Conservation (phyloP, 2,797 vertebrate genomes). For the Schizopygopsis malacanthus region DNA sequence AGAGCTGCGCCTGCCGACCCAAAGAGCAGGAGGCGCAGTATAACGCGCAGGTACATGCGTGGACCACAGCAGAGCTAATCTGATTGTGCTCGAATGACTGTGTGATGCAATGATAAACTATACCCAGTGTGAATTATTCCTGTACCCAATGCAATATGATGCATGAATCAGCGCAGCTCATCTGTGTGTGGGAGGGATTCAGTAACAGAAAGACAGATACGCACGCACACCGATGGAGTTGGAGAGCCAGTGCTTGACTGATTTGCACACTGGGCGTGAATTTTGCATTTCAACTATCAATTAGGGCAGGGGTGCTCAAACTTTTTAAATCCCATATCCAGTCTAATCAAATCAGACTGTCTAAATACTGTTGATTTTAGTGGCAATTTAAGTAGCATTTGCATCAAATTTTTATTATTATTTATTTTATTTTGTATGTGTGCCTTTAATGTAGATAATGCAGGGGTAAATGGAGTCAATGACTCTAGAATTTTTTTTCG, state of each 20-base stretch:
- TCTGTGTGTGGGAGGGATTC: constrained; percentile 52
- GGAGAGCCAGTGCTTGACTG: background rate
- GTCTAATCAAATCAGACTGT: background rate
- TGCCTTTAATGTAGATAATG: background rate
- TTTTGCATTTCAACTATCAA: background rate
- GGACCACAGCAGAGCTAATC: background rate
- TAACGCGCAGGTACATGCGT: constrained; percentile 85
- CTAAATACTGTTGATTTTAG: background rate
- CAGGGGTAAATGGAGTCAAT: background rate
- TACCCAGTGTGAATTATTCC: constrained; percentile 23
- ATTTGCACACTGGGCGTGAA: background rate
- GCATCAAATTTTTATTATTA: too few relatives aligned
- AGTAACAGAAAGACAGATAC: constrained; percentile 27
- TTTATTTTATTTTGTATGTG: too few relatives aligned
- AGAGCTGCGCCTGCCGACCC: constrained; percentile 91
- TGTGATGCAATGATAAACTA: constrained; percentile 19
- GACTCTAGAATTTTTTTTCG: background rate
- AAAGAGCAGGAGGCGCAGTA: constrained; percentile 94
- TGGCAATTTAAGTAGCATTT: too few relatives aligned
- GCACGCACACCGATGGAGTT: background rate
- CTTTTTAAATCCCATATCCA: background rate
- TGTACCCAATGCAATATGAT: constrained; percentile 8
- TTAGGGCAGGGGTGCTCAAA: background rate
- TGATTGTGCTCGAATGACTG: background rate
- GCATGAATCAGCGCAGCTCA: constrained; percentile 18